phyloP scores from a whole-genome alignment of 2,113 vertebrate genomes.

The Xenopus laevis region DNA sequence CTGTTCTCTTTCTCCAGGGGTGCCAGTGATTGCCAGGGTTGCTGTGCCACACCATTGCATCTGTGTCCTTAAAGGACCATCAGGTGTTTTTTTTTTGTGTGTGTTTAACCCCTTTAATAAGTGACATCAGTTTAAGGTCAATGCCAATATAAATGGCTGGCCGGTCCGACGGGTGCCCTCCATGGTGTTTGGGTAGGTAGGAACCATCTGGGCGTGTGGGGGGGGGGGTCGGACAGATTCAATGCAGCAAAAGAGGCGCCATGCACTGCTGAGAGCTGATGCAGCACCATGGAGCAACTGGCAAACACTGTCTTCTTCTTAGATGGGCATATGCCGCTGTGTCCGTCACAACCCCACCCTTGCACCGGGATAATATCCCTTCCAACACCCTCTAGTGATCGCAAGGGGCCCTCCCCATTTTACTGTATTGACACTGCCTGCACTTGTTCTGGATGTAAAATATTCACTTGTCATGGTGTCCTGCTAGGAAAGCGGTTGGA shows the following conservation, averaged over 20 bases:
- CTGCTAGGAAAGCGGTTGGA: conserved; percentile 26
- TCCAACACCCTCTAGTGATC: neutral
- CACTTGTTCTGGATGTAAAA: conserved; percentile 12
- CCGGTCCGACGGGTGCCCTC: neutral
- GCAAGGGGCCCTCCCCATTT: conserved; percentile 11
- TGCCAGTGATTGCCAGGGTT: neutral
- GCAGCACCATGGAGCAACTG: conserved; percentile 40
- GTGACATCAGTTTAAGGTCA: too few relatives aligned
- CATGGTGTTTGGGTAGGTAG: conserved; percentile 8
- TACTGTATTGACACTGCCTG: neutral
- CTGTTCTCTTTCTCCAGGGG: neutral
- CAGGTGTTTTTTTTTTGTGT: too few relatives aligned
- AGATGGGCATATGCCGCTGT: conserved; percentile 20
- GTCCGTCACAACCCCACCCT: conserved; percentile 31
- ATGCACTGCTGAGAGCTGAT: conserved; percentile 39
- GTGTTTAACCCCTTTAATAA: too few relatives aligned
- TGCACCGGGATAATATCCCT: neutral
- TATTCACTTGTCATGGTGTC: conserved; percentile 14
- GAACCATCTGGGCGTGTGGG: conserved; percentile 18
- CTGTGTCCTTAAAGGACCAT: too few relatives aligned
- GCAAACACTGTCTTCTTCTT: too few relatives aligned
- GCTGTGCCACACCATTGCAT: neutral
- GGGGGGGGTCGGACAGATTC: neutral
- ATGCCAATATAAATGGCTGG: neutral
- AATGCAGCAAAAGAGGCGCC: neutral